These are phyloP conservation scores for Rhagium mordax DNA, from an alignment of 2,888 invertebrate species.

Conservation along the genomic window DNA sequence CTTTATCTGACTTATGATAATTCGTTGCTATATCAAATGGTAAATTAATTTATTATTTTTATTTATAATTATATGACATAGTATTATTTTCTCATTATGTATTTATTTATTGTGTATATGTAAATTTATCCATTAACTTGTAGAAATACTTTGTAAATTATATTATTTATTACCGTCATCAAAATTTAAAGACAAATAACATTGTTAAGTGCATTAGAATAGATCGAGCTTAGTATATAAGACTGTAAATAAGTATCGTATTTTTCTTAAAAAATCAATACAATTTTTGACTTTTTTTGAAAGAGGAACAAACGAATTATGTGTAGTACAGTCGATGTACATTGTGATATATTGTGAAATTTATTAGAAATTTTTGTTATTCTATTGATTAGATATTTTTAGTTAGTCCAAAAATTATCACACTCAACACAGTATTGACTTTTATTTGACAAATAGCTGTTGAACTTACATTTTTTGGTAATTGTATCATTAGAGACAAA, in stretches of 20 bases:
- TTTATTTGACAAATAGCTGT: constrained; percentile 40
- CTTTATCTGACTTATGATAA: constrained; percentile 11
- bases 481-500: not conserved
- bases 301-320: constrained; percentile 61
- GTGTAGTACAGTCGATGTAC: constrained; percentile 64
- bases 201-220: constrained; percentile 51
- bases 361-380: constrained; percentile 47
- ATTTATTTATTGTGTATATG: constrained; percentile 55
- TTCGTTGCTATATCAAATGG: constrained; percentile 13
- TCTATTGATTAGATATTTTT: constrained; percentile 17
- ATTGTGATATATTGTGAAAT: constrained; percentile 64
- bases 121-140: constrained; percentile 54
- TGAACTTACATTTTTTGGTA: not conserved
- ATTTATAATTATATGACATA: constrained; percentile 36
- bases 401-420: constrained; percentile 31
- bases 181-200: constrained; percentile 57
- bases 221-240: constrained; percentile 61
- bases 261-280: constrained; percentile 52
- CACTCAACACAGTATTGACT: constrained; percentile 46
- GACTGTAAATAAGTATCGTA: constrained; percentile 60
- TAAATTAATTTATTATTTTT: constrained; percentile 28
- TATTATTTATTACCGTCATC: constrained; percentile 52
- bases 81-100: constrained; percentile 44
- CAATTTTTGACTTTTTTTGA: constrained; percentile 39
- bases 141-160: constrained; percentile 51